These are phyloP conservation scores for Podiceps cristatus DNA, from an alignment of 2,113 vertebrate species.

Conservation along the genomic window DNA sequence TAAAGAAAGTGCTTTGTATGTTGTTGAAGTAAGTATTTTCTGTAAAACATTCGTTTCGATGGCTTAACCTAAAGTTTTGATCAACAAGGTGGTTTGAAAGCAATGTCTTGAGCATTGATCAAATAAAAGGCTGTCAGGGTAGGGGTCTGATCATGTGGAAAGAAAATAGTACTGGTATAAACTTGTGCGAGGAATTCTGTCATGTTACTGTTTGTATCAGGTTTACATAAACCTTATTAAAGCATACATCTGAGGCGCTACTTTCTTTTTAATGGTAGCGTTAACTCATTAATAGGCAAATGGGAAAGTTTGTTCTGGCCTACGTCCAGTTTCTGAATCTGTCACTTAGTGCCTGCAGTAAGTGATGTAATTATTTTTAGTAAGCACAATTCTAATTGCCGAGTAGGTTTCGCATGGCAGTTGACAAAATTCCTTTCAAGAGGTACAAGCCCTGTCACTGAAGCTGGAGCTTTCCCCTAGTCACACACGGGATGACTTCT, in stretches of 20 bases:
- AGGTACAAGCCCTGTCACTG: background rate
- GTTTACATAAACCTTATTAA: background rate
- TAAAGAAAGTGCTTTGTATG: slow-evolving; percentile 87
- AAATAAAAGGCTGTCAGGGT: slow-evolving; percentile 48
- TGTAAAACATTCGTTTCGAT: slow-evolving; percentile 76
- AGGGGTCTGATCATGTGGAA: slow-evolving; percentile 60
- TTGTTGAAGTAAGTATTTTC: slow-evolving; percentile 84
- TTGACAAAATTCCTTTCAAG: background rate
- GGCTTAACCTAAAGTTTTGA: slow-evolving; percentile 66
- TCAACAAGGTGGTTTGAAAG: slow-evolving; percentile 41
- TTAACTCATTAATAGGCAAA: slow-evolving; percentile 54
- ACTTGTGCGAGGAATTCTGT: slow-evolving; percentile 54
- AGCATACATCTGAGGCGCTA: slow-evolving; percentile 32
- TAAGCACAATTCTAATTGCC: slow-evolving; percentile 21
- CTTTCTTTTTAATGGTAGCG: background rate
- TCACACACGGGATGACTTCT: background rate
- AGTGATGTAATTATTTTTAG: background rate
- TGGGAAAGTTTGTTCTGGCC: slow-evolving; percentile 12
- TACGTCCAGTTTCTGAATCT: background rate
- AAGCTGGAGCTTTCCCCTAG: background rate
- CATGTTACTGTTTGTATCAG: slow-evolving; percentile 38
- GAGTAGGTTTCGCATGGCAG: slow-evolving; percentile 8
- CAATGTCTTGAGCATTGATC: slow-evolving; percentile 46
- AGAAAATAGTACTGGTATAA: slow-evolving; percentile 29
- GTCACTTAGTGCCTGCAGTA: background rate